Conservation (phyloP, 2,113 vertebrate species). For the Silurus meridionalis region DNA sequence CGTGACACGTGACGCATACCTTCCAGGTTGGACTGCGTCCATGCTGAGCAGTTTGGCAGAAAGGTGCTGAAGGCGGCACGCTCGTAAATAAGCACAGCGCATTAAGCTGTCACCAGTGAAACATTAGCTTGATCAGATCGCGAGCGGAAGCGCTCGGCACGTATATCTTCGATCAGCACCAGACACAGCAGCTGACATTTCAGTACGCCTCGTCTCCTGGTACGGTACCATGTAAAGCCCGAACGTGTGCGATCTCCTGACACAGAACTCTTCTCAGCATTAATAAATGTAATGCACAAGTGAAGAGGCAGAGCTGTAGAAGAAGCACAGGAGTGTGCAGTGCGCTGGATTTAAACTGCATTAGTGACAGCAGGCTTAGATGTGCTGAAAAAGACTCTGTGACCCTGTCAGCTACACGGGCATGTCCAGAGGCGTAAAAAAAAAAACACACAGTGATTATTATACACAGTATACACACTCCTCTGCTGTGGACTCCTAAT, state of each 20-base stretch:
- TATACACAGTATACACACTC: not conserved
- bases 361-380: not conserved
- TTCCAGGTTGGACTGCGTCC: conserved; percentile 31
- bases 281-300: conserved; percentile 16
- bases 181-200: not conserved
- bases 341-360: not conserved
- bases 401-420: not conserved
- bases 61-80: conserved; percentile 7
- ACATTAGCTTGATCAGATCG: conserved; percentile 21
- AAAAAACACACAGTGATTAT: not conserved
- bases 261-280: not conserved
- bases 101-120: conserved; percentile 38
- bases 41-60: not conserved
- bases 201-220: not conserved
- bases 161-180: not conserved
- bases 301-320: conserved; percentile 13
- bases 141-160: not conserved
- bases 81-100: not conserved
- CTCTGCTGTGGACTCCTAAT: not conserved
- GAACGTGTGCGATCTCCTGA: no score
- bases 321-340: not conserved
- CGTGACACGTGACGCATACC: conserved; percentile 11
- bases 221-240: not conserved
- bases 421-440: not conserved
- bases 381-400: not conserved